Conservation (phyloP, 2,113 vertebrate species). For the Forbesichthys papilliferus region DNA sequence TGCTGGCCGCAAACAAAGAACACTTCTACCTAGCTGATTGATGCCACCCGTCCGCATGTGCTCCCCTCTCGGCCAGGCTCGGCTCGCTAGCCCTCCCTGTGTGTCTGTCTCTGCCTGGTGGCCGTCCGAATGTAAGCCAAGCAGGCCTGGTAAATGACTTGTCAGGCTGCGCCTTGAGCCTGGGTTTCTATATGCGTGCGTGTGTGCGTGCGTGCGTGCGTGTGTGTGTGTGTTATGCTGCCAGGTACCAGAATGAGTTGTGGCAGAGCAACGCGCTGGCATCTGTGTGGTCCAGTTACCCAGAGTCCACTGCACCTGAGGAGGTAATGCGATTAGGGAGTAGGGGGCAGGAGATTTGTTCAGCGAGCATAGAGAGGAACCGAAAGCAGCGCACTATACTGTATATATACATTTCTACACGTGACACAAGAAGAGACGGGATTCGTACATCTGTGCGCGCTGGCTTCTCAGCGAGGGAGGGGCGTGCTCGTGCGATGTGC, state of each 20-base stretch:
- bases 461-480: conserved; percentile 33
- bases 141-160: conserved; percentile 19
- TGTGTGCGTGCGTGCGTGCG: conserved; percentile 7
- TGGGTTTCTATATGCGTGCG: conserved; percentile 1
- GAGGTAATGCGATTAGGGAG: conserved; percentile 73
- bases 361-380: conserved; percentile 63
- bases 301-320: conserved; percentile 61
- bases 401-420: conserved; percentile 49
- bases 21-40: conserved; percentile 59
- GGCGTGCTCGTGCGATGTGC: neutral
- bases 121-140: conserved; percentile 6
- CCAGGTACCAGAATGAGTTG: conserved; percentile 20
- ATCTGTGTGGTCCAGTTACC: conserved; percentile 57
- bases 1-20: conserved; percentile 61
- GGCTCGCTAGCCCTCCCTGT: conserved; percentile 31
- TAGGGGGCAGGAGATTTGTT: conserved; percentile 68
- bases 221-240: conserved; percentile 27
- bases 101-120: conserved; percentile 7
- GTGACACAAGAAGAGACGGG: conserved; percentile 42
- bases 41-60: conserved; percentile 11
- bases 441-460: conserved; percentile 1
- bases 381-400: conserved; percentile 61
- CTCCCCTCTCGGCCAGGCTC: conserved; percentile 20
- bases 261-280: conserved; percentile 40
- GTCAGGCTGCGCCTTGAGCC: neutral